Percentiles rank a stretch among this genome's conserved stretches.
These are phyloP conservation scores for Urocyon cinereoargenteus DNA, from an alignment of 2,797 vertebrate genomes.

Conservation along the genomic window DNA sequence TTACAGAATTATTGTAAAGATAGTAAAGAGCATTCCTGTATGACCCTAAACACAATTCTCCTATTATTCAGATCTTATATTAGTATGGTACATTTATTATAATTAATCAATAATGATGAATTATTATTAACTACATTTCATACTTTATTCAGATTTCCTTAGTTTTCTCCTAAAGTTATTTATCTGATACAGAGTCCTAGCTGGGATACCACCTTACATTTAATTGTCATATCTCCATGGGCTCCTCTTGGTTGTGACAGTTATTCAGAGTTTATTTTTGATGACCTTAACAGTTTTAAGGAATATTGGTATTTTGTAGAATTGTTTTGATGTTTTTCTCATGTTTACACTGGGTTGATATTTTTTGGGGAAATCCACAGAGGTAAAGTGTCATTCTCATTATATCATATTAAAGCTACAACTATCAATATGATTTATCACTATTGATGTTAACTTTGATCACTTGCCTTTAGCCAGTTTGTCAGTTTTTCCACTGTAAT, in stretches of 20 bases:
- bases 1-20: not conserved
- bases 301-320: not conserved
- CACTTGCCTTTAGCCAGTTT: not conserved
- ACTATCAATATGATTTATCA: not conserved
- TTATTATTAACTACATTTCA: not conserved
- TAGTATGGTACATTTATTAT: not conserved
- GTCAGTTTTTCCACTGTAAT: not conserved
- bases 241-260: not conserved
- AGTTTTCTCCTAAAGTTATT: not conserved
- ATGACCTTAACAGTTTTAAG: not conserved
- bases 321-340: not conserved
- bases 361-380: not conserved
- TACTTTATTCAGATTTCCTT: not conserved
- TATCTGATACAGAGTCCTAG: not conserved
- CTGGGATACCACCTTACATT: not conserved
- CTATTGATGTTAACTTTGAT: not conserved
- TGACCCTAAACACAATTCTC: not conserved
- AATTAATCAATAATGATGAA: not conserved
- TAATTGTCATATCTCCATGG: not conserved
- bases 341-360: not conserved
- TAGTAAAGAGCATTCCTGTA: not conserved
- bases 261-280: constrained; percentile 34
- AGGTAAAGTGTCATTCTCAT: not conserved
- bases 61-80: not conserved
- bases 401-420: not conserved